These are phyloP conservation scores for Choreutis nemorana DNA, from an alignment of 2,888 invertebrate species.

Conservation along the genomic window DNA sequence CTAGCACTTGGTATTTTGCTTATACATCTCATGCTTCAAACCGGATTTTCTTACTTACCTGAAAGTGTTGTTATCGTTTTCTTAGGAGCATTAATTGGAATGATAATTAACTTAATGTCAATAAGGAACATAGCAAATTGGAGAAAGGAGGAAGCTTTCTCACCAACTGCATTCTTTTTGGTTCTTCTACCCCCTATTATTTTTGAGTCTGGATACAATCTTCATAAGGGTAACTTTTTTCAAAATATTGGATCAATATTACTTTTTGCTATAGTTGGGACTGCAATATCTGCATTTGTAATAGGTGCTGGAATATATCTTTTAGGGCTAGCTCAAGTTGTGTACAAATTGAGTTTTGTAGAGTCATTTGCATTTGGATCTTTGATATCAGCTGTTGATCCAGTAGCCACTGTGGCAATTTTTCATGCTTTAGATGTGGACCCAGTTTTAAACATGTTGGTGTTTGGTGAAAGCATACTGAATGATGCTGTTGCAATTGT, in stretches of 20 bases:
- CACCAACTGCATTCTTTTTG: constrained; percentile 97
- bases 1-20: constrained; percentile 92
- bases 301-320: constrained; percentile 97
- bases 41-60: constrained; percentile 95
- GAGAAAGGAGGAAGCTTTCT: constrained; percentile 97
- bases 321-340: constrained; percentile 89
- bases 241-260: constrained; percentile 99
- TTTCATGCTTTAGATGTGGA: constrained; percentile 98
- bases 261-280: constrained; percentile 97
- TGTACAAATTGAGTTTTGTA: constrained; percentile 91
- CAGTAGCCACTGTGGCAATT: constrained; percentile 98
- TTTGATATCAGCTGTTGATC: constrained; percentile 97
- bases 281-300: constrained; percentile 95
- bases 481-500: constrained; percentile 99
- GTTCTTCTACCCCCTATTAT: constrained; percentile 97
- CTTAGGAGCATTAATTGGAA: constrained; percentile 91
- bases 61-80: constrained; percentile 98
- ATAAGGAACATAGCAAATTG: constrained; percentile 91
- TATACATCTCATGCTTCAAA: constrained; percentile 94
- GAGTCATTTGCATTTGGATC: constrained; percentile 99
- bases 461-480: constrained; percentile 93
- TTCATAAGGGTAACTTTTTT: constrained; percentile 96
- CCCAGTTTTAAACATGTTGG: constrained; percentile 98
- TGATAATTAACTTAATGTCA: constrained; percentile 88
- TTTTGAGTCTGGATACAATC: constrained; percentile 98